Conservation (phyloP, 1,140 invertebrate genomes). For the Drosophila nikananu region DNA sequence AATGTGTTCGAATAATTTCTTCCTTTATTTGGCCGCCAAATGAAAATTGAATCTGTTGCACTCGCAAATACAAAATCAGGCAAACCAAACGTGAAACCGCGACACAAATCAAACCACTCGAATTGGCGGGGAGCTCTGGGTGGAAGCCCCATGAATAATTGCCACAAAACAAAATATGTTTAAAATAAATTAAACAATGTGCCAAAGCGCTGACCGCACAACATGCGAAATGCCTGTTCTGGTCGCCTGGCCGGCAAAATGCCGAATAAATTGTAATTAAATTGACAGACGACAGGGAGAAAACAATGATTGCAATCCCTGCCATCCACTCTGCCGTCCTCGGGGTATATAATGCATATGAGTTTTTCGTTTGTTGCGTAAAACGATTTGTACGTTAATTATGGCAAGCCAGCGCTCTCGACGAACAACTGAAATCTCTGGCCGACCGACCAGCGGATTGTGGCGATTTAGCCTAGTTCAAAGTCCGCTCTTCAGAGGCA, state of each 20-base stretch:
- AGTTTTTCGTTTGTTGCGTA: constrained; percentile 45
- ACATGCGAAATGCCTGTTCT: constrained; percentile 52
- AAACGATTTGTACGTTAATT: constrained; percentile 70
- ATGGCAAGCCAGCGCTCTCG: constrained; percentile 50
- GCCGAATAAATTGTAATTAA: constrained; percentile 77
- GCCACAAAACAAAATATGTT: constrained; percentile 69
- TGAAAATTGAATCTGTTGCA: constrained; percentile 42
- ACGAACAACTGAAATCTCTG: constrained; percentile 56
- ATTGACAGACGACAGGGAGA: constrained; percentile 60
- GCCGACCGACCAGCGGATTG: constrained; percentile 45
- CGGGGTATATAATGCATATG: constrained; percentile 25
- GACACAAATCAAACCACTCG: constrained; percentile 59
- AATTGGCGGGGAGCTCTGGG: background rate
- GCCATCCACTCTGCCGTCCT: constrained; percentile 8
- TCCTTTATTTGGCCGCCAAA: constrained; percentile 22
- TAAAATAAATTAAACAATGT: constrained; percentile 77
- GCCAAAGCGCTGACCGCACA: constrained; percentile 65
- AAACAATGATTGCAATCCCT: constrained; percentile 23
- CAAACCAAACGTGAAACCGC: constrained; percentile 52
- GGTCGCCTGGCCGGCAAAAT: constrained; percentile 35
- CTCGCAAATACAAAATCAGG: constrained; percentile 28
- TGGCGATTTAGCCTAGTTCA: constrained; percentile 55
- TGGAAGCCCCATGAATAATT: constrained; percentile 46
- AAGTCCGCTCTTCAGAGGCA: constrained; percentile 13
- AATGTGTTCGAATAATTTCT: constrained; percentile 24